Evolutionary conservation across 2,888 invertebrate species (phyloP), one percentile per base, ranked within the genome.

Genomic region (Sinhomidia bicolor): DNA sequence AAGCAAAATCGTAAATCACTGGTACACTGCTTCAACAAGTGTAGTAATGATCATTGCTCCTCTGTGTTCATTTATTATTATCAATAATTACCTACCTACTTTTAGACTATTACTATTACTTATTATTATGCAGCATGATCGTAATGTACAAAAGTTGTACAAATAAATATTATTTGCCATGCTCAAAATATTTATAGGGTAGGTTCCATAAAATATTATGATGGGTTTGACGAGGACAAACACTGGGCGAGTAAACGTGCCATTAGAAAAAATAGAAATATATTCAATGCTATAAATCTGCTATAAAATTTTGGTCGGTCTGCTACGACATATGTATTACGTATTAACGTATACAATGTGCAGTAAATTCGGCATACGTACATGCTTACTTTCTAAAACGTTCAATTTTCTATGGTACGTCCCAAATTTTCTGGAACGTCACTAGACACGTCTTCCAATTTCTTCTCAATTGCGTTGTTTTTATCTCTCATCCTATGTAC

Each of bases 371-470:
- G 17, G 79, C 60, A 60, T 41, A 36, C n/a, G n/a, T n/a, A n/a
- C 62, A 80, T 80, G 80, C 44, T 60, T 23, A 23, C 60, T 44
- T 36, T 54, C 80, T 23, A 81, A 68, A 68, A 44, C 12, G 6
- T 32, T 23, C 68, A 65, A 81, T 81, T 81, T 68, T 51, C 29
- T 29, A 81, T 51, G 81, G 81, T 81, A 81, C 81, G 81, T 65
- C 81, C 81, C 65, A 81, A 81, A 68, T 65, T 81, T 81, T 81
- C 81, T 47, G 68, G 81, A 65, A 26, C 81, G 81, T 44, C 65
- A 68, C n/a, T 51, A 17, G 14, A 23, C 65, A 65, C 81, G 51
- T 81, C 81, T 51, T 81, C 29, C 68, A 47, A 68, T 26, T 60
- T 26, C 5, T 5, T 26, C 26, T 54, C n/a, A 12, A 17, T 29